Base-by-base conservation (phyloP, 2,113 vertebrate genomes). In the Dissostichus mawsoni region DNA sequence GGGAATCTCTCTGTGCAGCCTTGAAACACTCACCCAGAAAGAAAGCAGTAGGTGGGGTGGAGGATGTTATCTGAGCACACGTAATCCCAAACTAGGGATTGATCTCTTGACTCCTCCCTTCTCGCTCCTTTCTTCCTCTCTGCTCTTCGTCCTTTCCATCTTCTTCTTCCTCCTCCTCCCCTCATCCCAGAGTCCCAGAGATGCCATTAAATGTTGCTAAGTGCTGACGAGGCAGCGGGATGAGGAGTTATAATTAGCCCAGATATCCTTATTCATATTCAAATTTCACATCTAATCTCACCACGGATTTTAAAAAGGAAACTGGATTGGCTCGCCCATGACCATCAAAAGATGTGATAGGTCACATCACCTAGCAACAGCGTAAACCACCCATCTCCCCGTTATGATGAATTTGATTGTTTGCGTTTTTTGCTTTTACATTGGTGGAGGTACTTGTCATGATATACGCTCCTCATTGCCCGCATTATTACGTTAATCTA, bases 11-110 rank as follows among this genome's bases (percentile, higher is more conserved):
- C 80, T 71, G 69, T 70, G 51, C 62, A 87, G 81, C 76, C 77
- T 72, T 78, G 79, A 90, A 91, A 81, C 81, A 89, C 68, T 81
- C 77, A 68, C 80, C 76, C 66, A 69, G 73, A 88, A 89, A 85
- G 57, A 18, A 82, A 76, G 63, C 69, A 81, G 83, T 85, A 80
- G 83, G 81, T 85, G 77, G 64, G 64, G 74, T 83, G 82, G 62
- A 89, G 85, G 86, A 90, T 89, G 83, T 91, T 94, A 93, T 94
- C 89, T 86, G 82, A 85, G 82, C 86, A 75, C 73, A 83, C 77
- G 78, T 94, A 94, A 95, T 94, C 94, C 93, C 74, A 90, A 93
- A 90, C 83, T 85, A 83, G 57, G 83, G 86, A 92, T 89, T 92
- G 89, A 94, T 94, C 88, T 92, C 68, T 80, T 76, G 80, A 92